Evolutionary conservation across 1,140 invertebrate genomes (phyloP), one percentile per base, ranked within the genome.

Genomic region (Drosophila rhopaloa): DNA sequence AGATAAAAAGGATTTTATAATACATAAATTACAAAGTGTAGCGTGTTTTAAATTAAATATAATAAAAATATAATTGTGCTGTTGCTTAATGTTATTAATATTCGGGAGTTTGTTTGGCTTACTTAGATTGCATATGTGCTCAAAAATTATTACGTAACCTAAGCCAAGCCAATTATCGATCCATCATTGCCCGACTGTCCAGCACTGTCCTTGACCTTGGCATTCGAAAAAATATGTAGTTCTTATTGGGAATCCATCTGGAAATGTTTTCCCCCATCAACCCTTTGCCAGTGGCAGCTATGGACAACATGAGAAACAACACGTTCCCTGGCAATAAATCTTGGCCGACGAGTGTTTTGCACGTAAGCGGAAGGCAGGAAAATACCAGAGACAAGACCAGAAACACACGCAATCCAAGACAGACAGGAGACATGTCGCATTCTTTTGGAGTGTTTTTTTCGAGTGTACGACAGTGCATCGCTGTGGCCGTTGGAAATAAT

Each of bases 321-420:
- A 88, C 83, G 82, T 85, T 60, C 38, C 41, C 35, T 41, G 44
- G 62, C 65, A 86, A 85, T 85, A 85, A 85, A 85, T 85, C 83
- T 68, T 85, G 75, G 62, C 58, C 65, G 58, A 60, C 75, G 46
- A 86, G 68, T 76, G 61, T 70, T 60, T 76, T 54, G 61, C 82
- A 85, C 82, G 79, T 82, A 67, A 82, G 65, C 48, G 63, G 54
- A 71, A 67, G 78, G 44, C 62, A 55, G 50, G 24, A 61, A 51
- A 29, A 46, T 29, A 14, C 55, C 32, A 14, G 40, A 59, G 41
- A 53, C 65, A 46, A 47, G 67, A 51, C 65, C 40, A 29, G 13
- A 5, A 29, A 54, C 14, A 76, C 47, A 44, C 41, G 54, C 55
- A 57, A 24, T 56, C 44, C 62, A 24, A 38, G 41, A 57, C 60